Base-by-base conservation (phyloP, 2,113 vertebrate species). In the Zapus hudsonius region DNA sequence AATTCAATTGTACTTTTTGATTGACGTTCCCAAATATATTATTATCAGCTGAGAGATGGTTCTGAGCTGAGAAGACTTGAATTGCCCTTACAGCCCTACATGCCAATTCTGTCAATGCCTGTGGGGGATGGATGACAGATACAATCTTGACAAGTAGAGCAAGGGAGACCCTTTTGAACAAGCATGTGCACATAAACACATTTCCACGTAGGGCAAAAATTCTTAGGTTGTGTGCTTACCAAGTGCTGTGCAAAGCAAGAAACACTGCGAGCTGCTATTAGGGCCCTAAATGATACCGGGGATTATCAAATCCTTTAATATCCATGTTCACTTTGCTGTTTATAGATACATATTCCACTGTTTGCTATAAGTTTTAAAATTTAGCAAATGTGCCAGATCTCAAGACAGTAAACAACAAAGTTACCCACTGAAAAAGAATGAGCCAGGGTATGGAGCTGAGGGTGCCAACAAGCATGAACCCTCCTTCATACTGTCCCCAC, bases 71-170 rank as follows among this genome's bases (percentile, higher is more conserved):
- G 20, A 85, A 75, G 11, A 44, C 17, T n/a, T 2, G 63, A 92
- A 2, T 7, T 75, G 31, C 23, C 16, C 83, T 63, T 31, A 20
- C 44, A 90, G 57, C 27, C 29, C 73, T 75, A 64, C 31, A 13
- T 63, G 78, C 55, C 47, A 12, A 79, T 85, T 89, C 64, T 29
- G 31, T 76, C 67, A 89, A 55, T 47, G 61, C 44, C 70, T 87
- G 81, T 81, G 55, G 84, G 76, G 61, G 47, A 89, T 42, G 47
- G 57, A 44, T 90, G 81, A 94, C 91, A 93, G 76, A 38, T 75
- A 8, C 40, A 55, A 23, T 52, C 66, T 90, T 90, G 84, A 87
- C 52, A 91, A 90, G 59, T 89, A 84, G 82, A 84, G 38, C 70
- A 79, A 67, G 16, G 22, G 22, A 83, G 59, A 78, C 7, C 55